Evolutionary conservation across 37 sponge, comb jelly and placozoan species (phyloP), one percentile per base, ranked within the genome.

Genomic region (Chondrilla cf. caribensis): DNA sequence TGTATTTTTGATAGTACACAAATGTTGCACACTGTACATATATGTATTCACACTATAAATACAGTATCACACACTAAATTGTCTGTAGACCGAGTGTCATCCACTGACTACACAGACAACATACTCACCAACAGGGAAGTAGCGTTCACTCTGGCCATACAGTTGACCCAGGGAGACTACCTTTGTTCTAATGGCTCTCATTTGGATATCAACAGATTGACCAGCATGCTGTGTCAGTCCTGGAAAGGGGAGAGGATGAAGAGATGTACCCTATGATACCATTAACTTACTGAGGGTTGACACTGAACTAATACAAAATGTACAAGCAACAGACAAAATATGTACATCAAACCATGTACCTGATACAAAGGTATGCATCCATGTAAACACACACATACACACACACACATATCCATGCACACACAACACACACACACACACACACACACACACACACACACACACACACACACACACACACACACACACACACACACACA

Each of bases 141-240:
- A 95, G 17, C 90, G 84, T 76, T 95, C 94, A 78, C 81, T 88
- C 38, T 82, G 78, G 32, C 35, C 31, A 58, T 92, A 92, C n/a
- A 84, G 57, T 18, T 86, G 71, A 3, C 93, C 95, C 22, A 95
- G 68, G n/a, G 28, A 26, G 35, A 87, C 33, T 9, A 95, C 33
- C 68, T 89, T 95, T 31, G 70, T 35, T 1, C 54, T 24, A 58
- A 95, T 33, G 19, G 58, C 36, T 25, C 65, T 79, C 82, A 86
- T 83, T 42, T 47, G 78, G 35, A 36, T 80, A n/a, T 79, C 44
- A 9, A 60, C 80, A 35, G 80, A 25, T 25, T 25, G 26, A 39
- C 44, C 78, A 40, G n/a, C 62, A 3, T 25, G 41, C 33, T 85
- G 24, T 15, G 17, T 18, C 54, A 38, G 28, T 71, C 25, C 86